A percentile compares a stretch with the other conserved stretches of the same genome.
These are phyloP conservation scores for Triops cancriformis DNA, from an alignment of 1,140 invertebrate genomes.

Conservation along the genomic window DNA sequence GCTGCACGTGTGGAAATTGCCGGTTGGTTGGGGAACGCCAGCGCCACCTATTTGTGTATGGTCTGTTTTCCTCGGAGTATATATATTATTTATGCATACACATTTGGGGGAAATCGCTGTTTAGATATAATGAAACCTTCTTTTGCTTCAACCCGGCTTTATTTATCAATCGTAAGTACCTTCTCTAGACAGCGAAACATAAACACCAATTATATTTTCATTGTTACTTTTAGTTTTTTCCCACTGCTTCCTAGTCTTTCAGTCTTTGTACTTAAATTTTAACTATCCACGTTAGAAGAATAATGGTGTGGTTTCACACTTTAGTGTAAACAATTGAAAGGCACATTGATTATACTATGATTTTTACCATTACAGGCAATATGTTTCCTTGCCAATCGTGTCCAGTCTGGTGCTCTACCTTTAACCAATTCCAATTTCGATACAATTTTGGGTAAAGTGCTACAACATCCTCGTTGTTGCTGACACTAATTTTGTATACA, in stretches of 20 bases:
- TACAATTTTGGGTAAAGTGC: conserved; percentile 61
- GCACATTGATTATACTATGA: too few species aligned
- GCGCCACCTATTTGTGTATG: conserved; percentile 3
- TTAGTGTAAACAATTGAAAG: too few species aligned
- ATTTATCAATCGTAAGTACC: not conserved
- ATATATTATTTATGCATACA: not conserved
- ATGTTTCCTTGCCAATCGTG: conserved; percentile 35
- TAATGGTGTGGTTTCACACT: too few species aligned
- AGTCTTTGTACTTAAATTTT: too few species aligned
- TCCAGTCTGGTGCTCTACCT: conserved; percentile 56
- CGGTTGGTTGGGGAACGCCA: not conserved
- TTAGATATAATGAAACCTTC: not conserved
- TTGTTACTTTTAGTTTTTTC: too few species aligned
- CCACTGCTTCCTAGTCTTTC: too few species aligned
- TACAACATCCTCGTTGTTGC: not conserved
- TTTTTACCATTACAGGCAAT: conserved; percentile 30
- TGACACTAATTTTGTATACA: too few species aligned
- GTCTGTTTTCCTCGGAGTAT: not conserved
- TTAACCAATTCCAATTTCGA: conserved; percentile 69
- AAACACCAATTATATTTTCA: not conserved
- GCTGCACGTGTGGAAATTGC: conserved; percentile 12
- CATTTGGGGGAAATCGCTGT: not conserved
- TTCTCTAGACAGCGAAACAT: not conserved
- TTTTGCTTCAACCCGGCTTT: not conserved
- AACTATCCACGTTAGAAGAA: too few species aligned